Conservation (phyloP, 2,888 invertebrate genomes). For the Minunthozetes semirufus region DNA sequence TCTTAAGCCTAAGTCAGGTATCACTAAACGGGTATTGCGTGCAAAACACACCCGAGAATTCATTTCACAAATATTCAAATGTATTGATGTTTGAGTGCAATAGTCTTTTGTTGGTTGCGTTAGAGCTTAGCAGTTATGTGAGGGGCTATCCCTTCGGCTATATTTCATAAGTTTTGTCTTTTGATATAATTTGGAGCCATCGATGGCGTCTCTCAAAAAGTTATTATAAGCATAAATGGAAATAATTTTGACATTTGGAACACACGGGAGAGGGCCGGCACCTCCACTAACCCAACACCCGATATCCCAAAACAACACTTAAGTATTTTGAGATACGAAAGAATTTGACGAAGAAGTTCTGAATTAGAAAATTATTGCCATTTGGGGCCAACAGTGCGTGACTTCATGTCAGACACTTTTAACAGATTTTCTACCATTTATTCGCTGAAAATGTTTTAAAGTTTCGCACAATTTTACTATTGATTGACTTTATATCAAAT, state of each 20-base stretch:
- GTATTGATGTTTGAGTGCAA: conserved; percentile 13
- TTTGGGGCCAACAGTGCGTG: conserved; percentile 8
- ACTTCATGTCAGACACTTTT: conserved; percentile 4
- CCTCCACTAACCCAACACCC: neutral
- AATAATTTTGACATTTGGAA: neutral
- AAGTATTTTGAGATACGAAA: neutral
- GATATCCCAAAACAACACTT: neutral
- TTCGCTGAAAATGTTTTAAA: neutral
- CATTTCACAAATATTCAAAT: neutral
- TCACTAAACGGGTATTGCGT: conserved; percentile 6
- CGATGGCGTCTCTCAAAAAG: neutral
- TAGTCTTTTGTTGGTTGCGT: neutral
- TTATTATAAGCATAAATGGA: conserved; percentile 19
- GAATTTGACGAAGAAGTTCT: neutral
- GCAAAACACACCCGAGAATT: neutral
- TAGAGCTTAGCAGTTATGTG: neutral
- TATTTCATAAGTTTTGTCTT: conserved; percentile 21
- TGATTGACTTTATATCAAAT: neutral
- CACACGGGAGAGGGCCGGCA: too few relatives aligned
- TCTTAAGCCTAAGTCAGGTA: neutral
- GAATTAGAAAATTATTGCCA: conserved; percentile 22
- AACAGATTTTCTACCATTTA: neutral
- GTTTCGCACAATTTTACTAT: neutral
- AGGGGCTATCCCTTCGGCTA: conserved; percentile 7
- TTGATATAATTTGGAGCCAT: conserved; percentile 8